phyloP scores from a whole-genome alignment of 2,797 vertebrate genomes.

The Hippopotamyrus pictus region DNA sequence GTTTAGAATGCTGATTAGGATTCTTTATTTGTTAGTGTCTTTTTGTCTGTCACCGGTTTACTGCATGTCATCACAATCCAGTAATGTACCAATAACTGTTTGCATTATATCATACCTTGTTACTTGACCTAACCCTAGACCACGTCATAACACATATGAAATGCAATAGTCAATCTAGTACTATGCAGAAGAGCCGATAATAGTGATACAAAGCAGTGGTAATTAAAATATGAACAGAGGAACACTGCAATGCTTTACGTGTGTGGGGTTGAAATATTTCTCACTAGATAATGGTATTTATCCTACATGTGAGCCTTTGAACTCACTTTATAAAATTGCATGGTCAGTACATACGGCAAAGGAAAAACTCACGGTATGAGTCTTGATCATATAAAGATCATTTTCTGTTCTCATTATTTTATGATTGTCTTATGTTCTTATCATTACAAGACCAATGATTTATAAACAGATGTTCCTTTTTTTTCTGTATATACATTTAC shows the following conservation, averaged over 20 bases:
- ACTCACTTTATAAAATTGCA: neutral
- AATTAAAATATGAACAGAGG: neutral
- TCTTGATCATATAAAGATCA: neutral
- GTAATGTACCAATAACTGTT: neutral
- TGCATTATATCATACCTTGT: neutral
- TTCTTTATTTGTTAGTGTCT: neutral
- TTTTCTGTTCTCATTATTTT: neutral
- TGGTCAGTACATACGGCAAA: neutral
- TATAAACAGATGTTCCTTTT: neutral
- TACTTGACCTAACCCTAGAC: neutral
- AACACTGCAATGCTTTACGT: neutral
- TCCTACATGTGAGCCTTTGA: neutral
- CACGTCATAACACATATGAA: neutral
- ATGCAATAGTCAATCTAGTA: neutral
- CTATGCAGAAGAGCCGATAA: neutral
- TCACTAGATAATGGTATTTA: slow-evolving; percentile 9
- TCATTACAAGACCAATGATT: neutral
- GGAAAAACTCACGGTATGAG: neutral
- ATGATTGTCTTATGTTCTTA: neutral
- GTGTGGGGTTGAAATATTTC: neutral
- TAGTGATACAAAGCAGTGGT: neutral
- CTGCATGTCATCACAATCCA: neutral
- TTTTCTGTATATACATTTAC: neutral
- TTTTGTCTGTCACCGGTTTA: neutral
- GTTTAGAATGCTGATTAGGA: neutral